Percentiles rank a stretch among this genome's conserved stretches.
These are phyloP conservation scores for Corydoras maculifer DNA, from an alignment of 2,113 vertebrate species.

Conservation along the genomic window DNA sequence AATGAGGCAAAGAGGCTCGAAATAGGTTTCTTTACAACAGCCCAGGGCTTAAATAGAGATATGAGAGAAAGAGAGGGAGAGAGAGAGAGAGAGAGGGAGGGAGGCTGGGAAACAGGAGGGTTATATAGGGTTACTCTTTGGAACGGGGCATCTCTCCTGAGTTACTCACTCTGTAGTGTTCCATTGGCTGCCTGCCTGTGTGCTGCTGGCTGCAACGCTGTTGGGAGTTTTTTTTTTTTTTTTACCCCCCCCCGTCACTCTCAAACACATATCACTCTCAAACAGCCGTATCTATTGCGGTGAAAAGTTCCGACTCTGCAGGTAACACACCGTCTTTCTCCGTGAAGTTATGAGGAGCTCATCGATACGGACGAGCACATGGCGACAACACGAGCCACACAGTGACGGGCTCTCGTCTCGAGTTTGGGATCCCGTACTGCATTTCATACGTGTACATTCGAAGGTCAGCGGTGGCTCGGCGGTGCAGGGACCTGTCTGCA, in stretches of 20 bases:
- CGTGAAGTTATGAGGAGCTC: no score
- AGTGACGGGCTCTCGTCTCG: no score
- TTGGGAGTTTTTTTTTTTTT: neutral
- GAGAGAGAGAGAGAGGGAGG: neutral
- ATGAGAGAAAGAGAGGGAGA: neutral
- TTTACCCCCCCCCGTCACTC: neutral
- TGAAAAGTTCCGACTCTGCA: no score
- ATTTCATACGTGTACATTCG: no score
- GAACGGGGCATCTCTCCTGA: conserved; percentile 18
- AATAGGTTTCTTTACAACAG: conserved; percentile 54
- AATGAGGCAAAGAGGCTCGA: conserved; percentile 46
- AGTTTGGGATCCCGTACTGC: no score
- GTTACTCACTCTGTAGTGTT: conserved; percentile 22
- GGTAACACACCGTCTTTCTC: no score
- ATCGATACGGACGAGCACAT: no score
- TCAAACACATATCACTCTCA: neutral
- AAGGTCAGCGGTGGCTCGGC: no score
- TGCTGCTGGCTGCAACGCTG: conserved; percentile 1
- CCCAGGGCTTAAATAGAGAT: conserved; percentile 38
- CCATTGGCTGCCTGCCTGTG: conserved; percentile 1
- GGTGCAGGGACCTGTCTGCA: no score
- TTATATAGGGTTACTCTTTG: conserved; percentile 27
- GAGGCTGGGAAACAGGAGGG: conserved; percentile 8
- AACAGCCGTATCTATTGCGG: no score
- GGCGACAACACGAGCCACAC: no score